Evolutionary conservation across 2,113 vertebrate genomes (phyloP), one percentile per base, ranked within the genome.

Genomic region (Gambusia holbrooki): DNA sequence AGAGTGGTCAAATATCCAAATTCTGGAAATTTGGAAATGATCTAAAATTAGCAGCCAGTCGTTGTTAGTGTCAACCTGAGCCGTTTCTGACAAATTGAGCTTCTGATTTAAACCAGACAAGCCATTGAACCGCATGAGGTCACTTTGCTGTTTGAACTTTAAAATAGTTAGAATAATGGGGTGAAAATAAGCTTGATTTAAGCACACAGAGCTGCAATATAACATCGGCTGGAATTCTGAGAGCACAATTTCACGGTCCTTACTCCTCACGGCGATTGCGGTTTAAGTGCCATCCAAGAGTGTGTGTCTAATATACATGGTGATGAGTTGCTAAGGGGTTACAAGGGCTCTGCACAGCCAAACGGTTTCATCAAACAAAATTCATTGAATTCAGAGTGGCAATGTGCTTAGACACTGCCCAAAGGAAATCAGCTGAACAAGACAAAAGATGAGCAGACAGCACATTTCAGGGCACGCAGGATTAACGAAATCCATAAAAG

Each of bases 221-320:
- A 82, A 79, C 87, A 77, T 71, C 80, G 77, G 86, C 62, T 27
- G 83, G 84, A 83, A 76, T 87, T 83, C 83, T 75, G 58, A 89
- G 83, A 87, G 83, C 74, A 82, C 87, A 92, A 92, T 92, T 92
- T 93, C 92, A 93, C 74, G 85, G 69, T 86, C 69, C 74, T 78
- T 81, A 86, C 87, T 88, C 84, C 84, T 80, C 60, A 3, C 69
- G 73, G 78, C 77, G 54, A 77, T 83, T 84, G 87, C 69, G 45
- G 84, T 66, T 85, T 83, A 90, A 91, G 86, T 87, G 80, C 81
- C 80, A 83, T 86, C 89, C 76, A 79, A 80, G 84, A 85, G 88
- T 70, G 81, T 71, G 87, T 80, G 84, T 89, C 89, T 92, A 89
- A 91, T 92, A 90, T 86, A 86, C 87, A 90, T 90, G 85, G 73